phyloP scores from a whole-genome alignment of 2,797 vertebrate genomes.

The Podargus strigoides region DNA sequence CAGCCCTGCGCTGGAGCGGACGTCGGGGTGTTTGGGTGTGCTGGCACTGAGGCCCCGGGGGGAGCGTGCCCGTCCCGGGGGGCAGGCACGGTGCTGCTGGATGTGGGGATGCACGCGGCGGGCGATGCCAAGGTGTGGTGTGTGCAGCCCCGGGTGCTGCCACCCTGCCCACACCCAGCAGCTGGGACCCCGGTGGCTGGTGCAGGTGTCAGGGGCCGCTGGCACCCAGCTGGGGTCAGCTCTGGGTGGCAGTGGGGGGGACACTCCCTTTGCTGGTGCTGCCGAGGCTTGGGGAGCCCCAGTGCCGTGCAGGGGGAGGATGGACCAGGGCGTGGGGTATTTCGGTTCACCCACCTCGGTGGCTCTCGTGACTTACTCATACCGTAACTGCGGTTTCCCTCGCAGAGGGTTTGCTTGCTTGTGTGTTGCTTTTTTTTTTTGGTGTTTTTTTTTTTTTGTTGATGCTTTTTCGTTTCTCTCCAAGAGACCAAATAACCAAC shows the following conservation, averaged over 20 bases:
- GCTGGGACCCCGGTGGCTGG: no score
- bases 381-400: not conserved
- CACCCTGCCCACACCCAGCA: not conserved
- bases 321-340: fast-evolving
- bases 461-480: not conserved
- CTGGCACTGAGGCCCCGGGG: not conserved
- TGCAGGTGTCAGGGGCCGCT: no score
- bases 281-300: not conserved
- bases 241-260: no score
- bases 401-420: not conserved
- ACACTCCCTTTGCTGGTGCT: not conserved
- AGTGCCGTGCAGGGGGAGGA: not conserved
- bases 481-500: not conserved
- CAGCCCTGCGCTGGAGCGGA: not conserved
- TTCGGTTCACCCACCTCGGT: no score
- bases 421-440: no score
- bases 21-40: no score
- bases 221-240: no score
- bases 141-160: not conserved
- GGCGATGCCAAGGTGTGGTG: fast-evolving
- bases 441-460: no score
- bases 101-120: fast-evolving
- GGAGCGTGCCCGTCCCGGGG: fast-evolving
- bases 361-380: not conserved
- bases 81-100: fast-evolving